Base-by-base conservation (phyloP, 2,797 vertebrate genomes). In the Acanthis flammea region DNA sequence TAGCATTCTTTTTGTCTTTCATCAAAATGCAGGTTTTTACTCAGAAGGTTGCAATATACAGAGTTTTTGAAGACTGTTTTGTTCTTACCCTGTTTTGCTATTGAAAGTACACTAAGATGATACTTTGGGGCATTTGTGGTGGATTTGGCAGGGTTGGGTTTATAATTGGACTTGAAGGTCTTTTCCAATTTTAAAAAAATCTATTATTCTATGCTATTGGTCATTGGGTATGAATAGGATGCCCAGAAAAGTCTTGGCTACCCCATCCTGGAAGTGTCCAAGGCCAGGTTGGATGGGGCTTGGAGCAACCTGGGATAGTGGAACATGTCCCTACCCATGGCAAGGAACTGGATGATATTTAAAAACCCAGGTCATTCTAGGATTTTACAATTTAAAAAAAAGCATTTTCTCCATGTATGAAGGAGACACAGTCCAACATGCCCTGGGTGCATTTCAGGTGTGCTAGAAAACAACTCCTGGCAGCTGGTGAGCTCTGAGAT, bases 261-360 rank as follows among this genome's bases (percentile, higher is more conserved):
- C 7, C 14, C n/a, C 48, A 68, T 11, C 28, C 86, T 62, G 48
- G 19, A 48, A 61, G 13, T n/a, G 6, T 13, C 19, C 50, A 50
- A 39, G 42, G 24, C 8, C n/a, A 50, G 37, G 28, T 1, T 68
- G 44, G 61, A 66, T 0, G 0, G 7, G 39, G 17, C 2, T 72
- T 45, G 14, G 2, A 65, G 17, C 7, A 44, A 7, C 8, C 14
- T 37, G 42, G 24, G 3, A 7, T 5, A 11, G 63, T 44, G 28
- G 12, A 44, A 88, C 5, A 2, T 30, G 27, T 14, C 23, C 42
- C 11, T n/a, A 4, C 0, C 35, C 11, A 18, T n/a, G 48, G 42
- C 10, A 68, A 1, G 9, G 35, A 55, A 55, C 5, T 14, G 10
- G 15, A 37, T 37, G 17, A n/a, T n/a, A 9, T 51, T 50, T 21